Conservation (phyloP, 2,888 invertebrate genomes). For the Heliconius charithonia region DNA sequence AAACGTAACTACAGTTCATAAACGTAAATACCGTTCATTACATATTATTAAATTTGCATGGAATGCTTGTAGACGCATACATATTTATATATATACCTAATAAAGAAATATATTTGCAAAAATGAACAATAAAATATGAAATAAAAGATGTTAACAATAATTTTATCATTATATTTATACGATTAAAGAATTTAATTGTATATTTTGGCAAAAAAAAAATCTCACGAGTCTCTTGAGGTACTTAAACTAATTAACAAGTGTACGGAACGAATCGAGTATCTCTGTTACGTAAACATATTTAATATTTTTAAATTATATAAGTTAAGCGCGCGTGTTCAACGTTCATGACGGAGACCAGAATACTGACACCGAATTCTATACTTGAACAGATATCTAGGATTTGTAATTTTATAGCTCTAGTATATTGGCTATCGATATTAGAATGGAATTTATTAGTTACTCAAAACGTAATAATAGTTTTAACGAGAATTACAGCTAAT, state of each 20-base stretch:
- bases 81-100: not conserved
- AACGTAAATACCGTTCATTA: too few relatives aligned
- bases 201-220: constrained; percentile 39
- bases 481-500: too few relatives aligned
- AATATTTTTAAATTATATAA: constrained; percentile 55
- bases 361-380: constrained; percentile 30
- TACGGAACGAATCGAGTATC: constrained; percentile 59
- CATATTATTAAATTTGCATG: not conserved
- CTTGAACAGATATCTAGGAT: constrained; percentile 30
- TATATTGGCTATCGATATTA: not conserved
- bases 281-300: constrained; percentile 54
- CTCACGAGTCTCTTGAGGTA: constrained; percentile 45
- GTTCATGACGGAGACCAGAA: constrained; percentile 39
- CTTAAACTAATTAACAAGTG: constrained; percentile 61
- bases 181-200: constrained; percentile 29
- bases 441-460: not conserved
- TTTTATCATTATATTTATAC: constrained; percentile 17
- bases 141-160: constrained; percentile 13
- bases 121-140: constrained; percentile 28
- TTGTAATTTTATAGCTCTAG: constrained; percentile 23
- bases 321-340: constrained; percentile 44
- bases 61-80: not conserved
- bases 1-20: too few relatives aligned
- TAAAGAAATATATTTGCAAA: constrained; percentile 28
- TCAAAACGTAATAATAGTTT: too few relatives aligned